Percentiles rank a stretch among this genome's conserved stretches.
phyloP scores from a whole-genome alignment of 2,113 vertebrate species.

The Calypte anna region DNA sequence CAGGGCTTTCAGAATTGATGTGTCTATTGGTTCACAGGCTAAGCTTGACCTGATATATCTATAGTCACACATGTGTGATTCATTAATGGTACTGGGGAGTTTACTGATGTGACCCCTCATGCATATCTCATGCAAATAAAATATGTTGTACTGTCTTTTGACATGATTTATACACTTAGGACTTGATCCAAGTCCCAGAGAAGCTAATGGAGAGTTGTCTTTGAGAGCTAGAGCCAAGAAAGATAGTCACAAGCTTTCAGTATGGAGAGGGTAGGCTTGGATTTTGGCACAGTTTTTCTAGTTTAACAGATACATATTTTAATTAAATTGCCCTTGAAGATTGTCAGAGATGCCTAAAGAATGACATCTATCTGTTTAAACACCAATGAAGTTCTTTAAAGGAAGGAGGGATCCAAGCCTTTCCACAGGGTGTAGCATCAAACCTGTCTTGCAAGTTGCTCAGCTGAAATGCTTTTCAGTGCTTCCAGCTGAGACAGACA shows the following conservation, averaged over 20 bases:
- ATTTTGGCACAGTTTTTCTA: neutral
- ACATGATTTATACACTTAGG: constrained; percentile 30
- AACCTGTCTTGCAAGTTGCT: constrained; percentile 14
- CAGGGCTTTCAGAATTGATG: neutral
- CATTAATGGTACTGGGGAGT: constrained; percentile 1
- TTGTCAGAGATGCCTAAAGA: constrained; percentile 8
- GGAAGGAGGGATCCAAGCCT: neutral
- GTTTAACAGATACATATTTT: constrained; percentile 25
- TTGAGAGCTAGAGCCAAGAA: neutral
- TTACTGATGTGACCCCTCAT: constrained; percentile 25
- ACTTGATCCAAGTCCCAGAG: constrained; percentile 9
- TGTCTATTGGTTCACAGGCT: neutral
- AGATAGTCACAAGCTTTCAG: neutral
- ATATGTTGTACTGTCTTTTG: neutral
- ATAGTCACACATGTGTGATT: neutral
- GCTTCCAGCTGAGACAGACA: neutral
- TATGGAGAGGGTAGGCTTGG: neutral
- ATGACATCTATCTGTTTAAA: constrained; percentile 21
- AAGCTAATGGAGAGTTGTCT: neutral
- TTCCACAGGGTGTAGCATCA: neutral
- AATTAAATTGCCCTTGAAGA: constrained; percentile 7
- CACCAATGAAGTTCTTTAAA: neutral
- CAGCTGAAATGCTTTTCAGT: neutral
- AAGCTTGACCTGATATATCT: neutral
- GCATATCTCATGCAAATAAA: constrained; percentile 46